A percentile compares a stretch with the other conserved stretches of the same genome.
These are phyloP conservation scores for Hermaeophaga mercurialis DNA, from an alignment of 2,888 invertebrate genomes.

Conservation along the genomic window DNA sequence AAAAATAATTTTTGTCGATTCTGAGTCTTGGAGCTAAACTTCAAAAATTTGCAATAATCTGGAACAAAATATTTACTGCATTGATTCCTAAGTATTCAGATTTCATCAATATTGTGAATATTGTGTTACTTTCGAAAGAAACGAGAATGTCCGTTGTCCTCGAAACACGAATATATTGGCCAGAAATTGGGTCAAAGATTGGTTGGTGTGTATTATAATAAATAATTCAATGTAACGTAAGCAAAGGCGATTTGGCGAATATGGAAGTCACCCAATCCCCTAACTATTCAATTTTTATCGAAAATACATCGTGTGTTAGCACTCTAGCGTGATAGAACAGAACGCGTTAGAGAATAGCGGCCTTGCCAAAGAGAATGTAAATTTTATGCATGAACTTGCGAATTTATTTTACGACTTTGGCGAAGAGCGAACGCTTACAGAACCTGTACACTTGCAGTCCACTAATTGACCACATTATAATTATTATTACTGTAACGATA, in stretches of 20 bases:
- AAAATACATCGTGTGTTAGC: conserved; percentile 45
- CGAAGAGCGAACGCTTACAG: conserved; percentile 49
- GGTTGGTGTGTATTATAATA: no score
- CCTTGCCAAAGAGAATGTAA: conserved; percentile 47
- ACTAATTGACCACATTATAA: conserved; percentile 58
- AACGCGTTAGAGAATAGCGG: conserved; percentile 50
- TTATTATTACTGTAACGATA: conserved; percentile 55
- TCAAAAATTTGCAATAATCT: no score
- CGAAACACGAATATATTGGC: no score
- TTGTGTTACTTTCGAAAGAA: no score
- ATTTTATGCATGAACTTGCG: conserved; percentile 30
- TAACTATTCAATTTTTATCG: conserved; percentile 29
- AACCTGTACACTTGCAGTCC: conserved; percentile 58
- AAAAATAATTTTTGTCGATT: no score
- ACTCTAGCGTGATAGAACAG: conserved; percentile 51
- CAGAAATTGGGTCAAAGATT: no score
- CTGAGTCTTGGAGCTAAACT: no score
- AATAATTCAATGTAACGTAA: no score
- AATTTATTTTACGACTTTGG: conserved; percentile 38
- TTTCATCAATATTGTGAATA: no score
- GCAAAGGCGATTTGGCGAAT: not conserved
- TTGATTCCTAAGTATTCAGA: no score
- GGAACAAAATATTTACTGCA: no score
- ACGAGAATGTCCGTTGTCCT: no score
- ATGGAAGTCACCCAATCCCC: not conserved